Percentiles rank a stretch among this genome's conserved stretches.
Evolutionary conservation across 1,140 invertebrate genomes (phyloP).

Genomic region (Leptopilina clavipes): DNA sequence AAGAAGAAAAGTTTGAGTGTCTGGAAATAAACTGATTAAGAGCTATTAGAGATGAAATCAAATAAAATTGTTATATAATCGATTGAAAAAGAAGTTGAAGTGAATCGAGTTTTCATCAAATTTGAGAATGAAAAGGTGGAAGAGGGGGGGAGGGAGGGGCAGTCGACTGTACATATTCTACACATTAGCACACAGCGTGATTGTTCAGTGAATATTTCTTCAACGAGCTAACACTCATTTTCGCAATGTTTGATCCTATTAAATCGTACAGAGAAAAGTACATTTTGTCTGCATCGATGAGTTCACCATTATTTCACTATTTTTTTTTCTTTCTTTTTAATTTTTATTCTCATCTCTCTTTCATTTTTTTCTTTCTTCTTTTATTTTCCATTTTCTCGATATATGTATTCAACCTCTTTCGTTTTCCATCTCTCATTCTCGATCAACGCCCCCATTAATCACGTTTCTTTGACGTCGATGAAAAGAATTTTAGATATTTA

Average conservation of each 20-base stretch:
- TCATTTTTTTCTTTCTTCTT: neutral
- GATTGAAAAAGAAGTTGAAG: constrained; percentile 2
- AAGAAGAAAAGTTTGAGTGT: neutral
- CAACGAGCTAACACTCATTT: constrained; percentile 50
- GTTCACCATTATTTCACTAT: neutral
- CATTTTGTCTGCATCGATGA: constrained; percentile 33
- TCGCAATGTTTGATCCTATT: constrained; percentile 52
- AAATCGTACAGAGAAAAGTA: constrained; percentile 39
- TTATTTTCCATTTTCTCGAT: neutral
- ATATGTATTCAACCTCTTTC: constrained; percentile 14
- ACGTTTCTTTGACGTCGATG: constrained; percentile 44
- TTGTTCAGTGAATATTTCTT: constrained; percentile 43
- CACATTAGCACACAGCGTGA: constrained; percentile 14
- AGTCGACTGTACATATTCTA: constrained; percentile 20
- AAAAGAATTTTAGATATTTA: constrained; percentile 34
- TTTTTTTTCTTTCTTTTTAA: neutral
- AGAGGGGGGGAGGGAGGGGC: neutral
- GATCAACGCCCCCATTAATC: constrained; percentile 39
- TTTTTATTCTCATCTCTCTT: constrained; percentile 4
- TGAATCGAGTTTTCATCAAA: constrained; percentile 25
- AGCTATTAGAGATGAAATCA: constrained; percentile 11
- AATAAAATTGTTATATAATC: constrained; percentile 1
- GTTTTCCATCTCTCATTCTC: constrained; percentile 8
- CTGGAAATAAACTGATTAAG: neutral
- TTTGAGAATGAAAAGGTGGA: neutral